phyloP scores from a whole-genome alignment of 2,797 vertebrate species.

The Ambastaia sidthimunki region DNA sequence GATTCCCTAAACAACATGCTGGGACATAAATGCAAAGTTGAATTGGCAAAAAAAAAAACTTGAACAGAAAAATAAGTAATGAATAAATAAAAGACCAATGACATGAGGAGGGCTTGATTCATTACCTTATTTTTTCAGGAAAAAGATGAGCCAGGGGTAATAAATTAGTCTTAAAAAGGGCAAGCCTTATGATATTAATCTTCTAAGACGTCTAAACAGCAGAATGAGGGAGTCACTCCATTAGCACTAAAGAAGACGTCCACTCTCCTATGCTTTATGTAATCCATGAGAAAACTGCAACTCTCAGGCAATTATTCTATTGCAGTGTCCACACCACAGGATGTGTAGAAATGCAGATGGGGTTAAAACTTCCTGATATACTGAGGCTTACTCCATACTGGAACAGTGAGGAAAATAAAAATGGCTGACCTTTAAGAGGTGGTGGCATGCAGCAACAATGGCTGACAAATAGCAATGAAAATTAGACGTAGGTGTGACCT shows the following conservation, averaged over 20 bases:
- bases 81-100: conserved; percentile 55
- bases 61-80: conserved; percentile 64
- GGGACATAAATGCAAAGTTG: background rate
- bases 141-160: conserved; percentile 70
- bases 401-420: conserved; percentile 55
- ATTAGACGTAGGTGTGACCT: conserved; percentile 43
- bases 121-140: conserved; percentile 68
- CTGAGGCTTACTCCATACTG: conserved; percentile 28
- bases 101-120: conserved; percentile 67
- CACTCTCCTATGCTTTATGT: conserved; percentile 61
- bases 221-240: conserved; percentile 68
- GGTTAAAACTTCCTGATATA: conserved; percentile 39
- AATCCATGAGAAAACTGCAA: conserved; percentile 61
- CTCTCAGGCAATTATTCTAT: conserved; percentile 63
- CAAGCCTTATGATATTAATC: conserved; percentile 72
- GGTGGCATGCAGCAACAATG: conserved; percentile 46
- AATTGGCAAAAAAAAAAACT: background rate
- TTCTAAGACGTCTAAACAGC: conserved; percentile 61
- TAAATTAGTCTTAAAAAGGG: conserved; percentile 73
- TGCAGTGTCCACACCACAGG: conserved; percentile 43
- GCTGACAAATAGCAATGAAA: conserved; percentile 52
- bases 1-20: background rate
- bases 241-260: conserved; percentile 74
- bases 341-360: conserved; percentile 20
- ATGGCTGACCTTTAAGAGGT: conserved; percentile 51